These are phyloP conservation scores for Sylvia borin DNA, from an alignment of 2,797 vertebrate species.

Conservation along the genomic window DNA sequence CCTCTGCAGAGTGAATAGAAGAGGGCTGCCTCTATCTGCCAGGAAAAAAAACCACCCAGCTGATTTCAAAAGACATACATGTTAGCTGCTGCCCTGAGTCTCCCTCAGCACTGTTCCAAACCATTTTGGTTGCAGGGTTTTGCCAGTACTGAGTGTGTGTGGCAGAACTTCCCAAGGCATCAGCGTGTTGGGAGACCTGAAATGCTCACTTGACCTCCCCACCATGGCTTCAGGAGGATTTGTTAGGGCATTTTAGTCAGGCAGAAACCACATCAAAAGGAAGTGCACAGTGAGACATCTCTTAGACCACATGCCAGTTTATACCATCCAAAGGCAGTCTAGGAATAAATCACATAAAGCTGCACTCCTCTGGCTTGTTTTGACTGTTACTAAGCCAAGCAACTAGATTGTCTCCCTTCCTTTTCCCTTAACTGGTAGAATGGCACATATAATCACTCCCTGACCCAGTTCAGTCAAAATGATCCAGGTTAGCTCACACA, in stretches of 20 bases:
- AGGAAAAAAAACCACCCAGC: background rate
- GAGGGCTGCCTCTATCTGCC: background rate
- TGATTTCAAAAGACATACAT: background rate
- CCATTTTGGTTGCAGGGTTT: background rate
- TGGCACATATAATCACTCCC: background rate
- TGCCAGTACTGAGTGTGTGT: background rate
- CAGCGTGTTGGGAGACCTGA: background rate
- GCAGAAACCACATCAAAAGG: background rate
- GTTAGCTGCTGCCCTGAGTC: background rate
- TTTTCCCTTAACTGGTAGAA: constrained; percentile 4
- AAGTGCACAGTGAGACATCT: background rate
- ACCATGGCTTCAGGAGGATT: background rate
- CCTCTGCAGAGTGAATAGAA: background rate
- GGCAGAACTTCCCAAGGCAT: background rate
- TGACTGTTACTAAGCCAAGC: constrained; percentile 16
- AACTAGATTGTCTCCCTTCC: constrained; percentile 2
- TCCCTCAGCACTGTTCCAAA: background rate
- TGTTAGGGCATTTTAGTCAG: background rate
- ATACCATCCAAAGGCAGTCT: background rate
- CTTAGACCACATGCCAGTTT: background rate
- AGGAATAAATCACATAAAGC: background rate
- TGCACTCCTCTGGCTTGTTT: background rate
- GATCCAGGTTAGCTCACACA: constrained; percentile 54
- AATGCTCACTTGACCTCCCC: background rate
- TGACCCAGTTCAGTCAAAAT: constrained; percentile 68